Percentiles rank a stretch among this genome's conserved stretches.
These are phyloP conservation scores for Sogatella furcifera DNA, from an alignment of 1,140 invertebrate species.

Conservation along the genomic window DNA sequence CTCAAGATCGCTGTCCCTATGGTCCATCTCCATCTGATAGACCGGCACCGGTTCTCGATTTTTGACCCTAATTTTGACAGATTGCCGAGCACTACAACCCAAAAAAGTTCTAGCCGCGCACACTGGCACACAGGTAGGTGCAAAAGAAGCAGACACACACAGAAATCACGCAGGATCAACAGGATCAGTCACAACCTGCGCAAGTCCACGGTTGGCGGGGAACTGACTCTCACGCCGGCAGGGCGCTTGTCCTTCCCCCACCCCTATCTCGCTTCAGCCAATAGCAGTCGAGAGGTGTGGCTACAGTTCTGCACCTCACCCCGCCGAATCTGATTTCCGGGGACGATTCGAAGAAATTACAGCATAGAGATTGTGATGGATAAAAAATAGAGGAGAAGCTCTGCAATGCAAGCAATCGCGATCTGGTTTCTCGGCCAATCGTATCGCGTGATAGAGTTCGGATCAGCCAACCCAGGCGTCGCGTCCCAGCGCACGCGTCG, in stretches of 20 bases:
- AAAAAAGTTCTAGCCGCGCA: background rate
- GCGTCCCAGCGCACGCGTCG: too few species aligned
- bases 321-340: too few species aligned
- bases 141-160: too few species aligned
- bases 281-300: too few species aligned
- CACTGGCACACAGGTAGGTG: background rate
- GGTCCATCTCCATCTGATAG: slow-evolving; percentile 71
- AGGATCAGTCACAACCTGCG: background rate
- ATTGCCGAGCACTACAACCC: slow-evolving; percentile 20
- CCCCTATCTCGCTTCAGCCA: background rate
- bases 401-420: too few species aligned
- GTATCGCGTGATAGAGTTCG: too few species aligned
- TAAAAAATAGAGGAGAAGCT: too few species aligned
- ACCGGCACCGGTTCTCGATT: slow-evolving; percentile 75
- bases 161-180: background rate
- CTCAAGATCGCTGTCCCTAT: slow-evolving; percentile 62
- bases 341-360: too few species aligned
- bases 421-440: too few species aligned
- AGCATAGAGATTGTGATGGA: too few species aligned
- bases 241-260: background rate
- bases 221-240: background rate
- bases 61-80: slow-evolving; percentile 83
- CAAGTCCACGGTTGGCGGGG: background rate
- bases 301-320: too few species aligned
- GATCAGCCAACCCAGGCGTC: too few species aligned